These are phyloP conservation scores for zebrafish (Danio rerio) DNA, from an alignment of 2,113 vertebrate species.

Conservation along the genomic window DNA sequence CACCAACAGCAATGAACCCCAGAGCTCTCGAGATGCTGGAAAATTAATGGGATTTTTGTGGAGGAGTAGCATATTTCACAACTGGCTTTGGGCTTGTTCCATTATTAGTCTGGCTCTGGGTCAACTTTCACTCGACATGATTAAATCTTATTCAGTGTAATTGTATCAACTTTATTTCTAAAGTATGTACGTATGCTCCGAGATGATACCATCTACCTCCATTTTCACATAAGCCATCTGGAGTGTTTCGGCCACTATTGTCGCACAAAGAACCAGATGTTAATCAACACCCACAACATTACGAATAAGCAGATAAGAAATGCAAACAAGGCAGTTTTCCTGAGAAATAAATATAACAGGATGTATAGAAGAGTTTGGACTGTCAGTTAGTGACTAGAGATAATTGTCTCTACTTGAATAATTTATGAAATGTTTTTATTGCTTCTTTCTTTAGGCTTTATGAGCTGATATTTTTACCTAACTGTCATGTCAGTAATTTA, in stretches of 20 bases:
- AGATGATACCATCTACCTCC: not conserved
- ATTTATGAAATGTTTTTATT: conserved; percentile 21
- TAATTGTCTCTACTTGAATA: not conserved
- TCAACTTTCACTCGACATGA: conserved; percentile 10
- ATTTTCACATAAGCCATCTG: conserved; percentile 6
- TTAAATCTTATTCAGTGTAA: conserved; percentile 9
- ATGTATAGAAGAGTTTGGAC: not conserved
- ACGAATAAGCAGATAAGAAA: conserved; percentile 15
- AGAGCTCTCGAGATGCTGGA: not conserved
- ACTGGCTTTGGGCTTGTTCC: not conserved
- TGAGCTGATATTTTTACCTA: conserved; percentile 9
- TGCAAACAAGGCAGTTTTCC: conserved; percentile 16
- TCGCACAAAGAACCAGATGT: not conserved
- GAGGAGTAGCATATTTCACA: conserved; percentile 17
- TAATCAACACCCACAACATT: conserved; percentile 12
- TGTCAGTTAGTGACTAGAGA: conserved; percentile 12
- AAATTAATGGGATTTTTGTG: not conserved
- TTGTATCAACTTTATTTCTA: not conserved
- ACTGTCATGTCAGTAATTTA: not conserved
- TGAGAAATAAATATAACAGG: not conserved
- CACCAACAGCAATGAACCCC: not conserved
- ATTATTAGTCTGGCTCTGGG: not conserved
- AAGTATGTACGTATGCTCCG: not conserved
- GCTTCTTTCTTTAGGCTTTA: not conserved
- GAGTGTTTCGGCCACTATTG: not conserved